Evolutionary conservation across 2,113 vertebrate species (phyloP).

Genomic region (Crotophaga sulcirostris): DNA sequence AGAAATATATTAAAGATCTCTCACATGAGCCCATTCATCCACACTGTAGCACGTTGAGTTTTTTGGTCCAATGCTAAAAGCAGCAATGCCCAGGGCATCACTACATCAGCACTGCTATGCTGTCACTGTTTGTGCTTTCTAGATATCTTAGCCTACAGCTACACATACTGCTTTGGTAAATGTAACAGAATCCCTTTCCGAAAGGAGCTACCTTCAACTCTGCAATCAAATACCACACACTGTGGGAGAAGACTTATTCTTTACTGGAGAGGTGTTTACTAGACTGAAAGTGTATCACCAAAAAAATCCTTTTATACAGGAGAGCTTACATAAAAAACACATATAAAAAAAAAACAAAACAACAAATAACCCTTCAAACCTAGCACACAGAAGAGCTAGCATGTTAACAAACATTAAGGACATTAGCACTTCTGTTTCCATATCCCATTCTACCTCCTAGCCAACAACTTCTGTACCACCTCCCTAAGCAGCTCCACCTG

Average conservation of each 20-base stretch:
- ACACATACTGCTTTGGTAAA: neutral
- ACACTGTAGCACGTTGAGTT: rapidly evolving
- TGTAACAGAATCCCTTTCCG: neutral
- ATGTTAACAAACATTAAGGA: neutral
- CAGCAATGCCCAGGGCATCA: neutral
- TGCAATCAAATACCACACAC: neutral
- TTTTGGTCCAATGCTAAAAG: neutral
- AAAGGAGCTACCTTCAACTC: neutral
- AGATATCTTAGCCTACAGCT: neutral
- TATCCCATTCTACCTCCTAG: neutral
- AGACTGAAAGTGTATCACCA: neutral
- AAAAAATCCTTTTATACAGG: neutral
- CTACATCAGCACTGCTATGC: neutral
- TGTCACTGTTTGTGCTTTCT: neutral
- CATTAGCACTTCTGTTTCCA: neutral
- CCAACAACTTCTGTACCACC: neutral
- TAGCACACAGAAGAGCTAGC: neutral
- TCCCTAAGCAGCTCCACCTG: neutral
- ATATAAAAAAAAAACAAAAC: neutral
- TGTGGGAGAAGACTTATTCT: neutral
- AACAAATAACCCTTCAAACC: neutral
- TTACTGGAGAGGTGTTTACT: neutral
- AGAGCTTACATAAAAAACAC: neutral
- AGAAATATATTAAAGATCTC: neutral
- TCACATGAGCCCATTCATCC: neutral